Base-by-base conservation (phyloP, 2,888 invertebrate species). In the Encarsia formosa region DNA sequence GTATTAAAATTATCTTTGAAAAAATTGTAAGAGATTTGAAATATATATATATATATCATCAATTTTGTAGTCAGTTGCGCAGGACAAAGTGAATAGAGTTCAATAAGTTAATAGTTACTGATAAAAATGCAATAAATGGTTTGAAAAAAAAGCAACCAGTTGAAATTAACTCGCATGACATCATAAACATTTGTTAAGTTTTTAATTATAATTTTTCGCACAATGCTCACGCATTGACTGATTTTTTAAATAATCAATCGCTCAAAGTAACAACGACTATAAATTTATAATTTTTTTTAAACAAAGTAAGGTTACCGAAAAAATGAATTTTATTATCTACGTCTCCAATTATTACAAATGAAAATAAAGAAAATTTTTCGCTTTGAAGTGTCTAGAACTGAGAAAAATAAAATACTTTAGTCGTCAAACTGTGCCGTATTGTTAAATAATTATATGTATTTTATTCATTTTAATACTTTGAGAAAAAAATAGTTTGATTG, bases 211-310 rank as follows among this genome's bases (percentile, higher is more conserved):
- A 26, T 47, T 51, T 44, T 22, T 19, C 26, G 23, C 15, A 40
- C 37, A 31, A 51, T 20, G 42, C 42, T 52, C 42, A 52, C 24
- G 18, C 20, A 49, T 47, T 44, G 48, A 51, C 48, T 48, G 50
- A 54, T 48, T 51, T 50, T 54, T 54, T 54, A 47, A 49, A 38
- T 46, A 47, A 47, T 38, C 37, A 18, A 46, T 47, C 39, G 49
- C 40, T 50, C 19, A 50, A 50, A 43, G 35, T 19, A 16, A 45
- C 44, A 55, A 55, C 39, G 40, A 51, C 23, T 42, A 49, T 3
- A 40, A 24, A 16, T 16, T 35, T 11, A 23, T 24, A 24, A 24
- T 13, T 24, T 26, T 26, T 26, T 8, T 26, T 5, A 26, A 8
- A n/a, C n/a, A n/a, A n/a, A n/a, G n/a, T n/a, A n/a, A n/a, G n/a